Percentiles rank a stretch among this genome's conserved stretches.
Evolutionary conservation across 1,140 invertebrate genomes (phyloP).

Genomic region (Ostrea edulis): DNA sequence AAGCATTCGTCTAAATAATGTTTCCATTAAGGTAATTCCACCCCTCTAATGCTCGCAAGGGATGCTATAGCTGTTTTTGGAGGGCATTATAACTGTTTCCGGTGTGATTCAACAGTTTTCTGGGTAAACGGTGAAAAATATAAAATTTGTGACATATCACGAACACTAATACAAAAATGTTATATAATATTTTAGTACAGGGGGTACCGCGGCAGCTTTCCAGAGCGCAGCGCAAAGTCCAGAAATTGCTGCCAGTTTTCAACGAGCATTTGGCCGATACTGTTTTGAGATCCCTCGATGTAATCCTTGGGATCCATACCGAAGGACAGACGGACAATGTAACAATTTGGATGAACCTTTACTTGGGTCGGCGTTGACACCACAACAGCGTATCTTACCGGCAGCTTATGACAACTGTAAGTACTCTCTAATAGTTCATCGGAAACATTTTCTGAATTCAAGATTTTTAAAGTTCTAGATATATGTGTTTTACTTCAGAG

Average conservation of each 20-base stretch:
- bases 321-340: conserved; percentile 13
- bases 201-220: neutral
- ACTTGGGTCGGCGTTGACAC: neutral
- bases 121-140: no score
- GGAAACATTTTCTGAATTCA: no score
- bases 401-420: neutral
- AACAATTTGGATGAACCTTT: neutral
- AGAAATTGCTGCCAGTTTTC: neutral
- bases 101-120: no score
- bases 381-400: neutral
- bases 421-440: neutral
- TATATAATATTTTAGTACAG: neutral
- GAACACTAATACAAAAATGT: no score
- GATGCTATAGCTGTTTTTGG: no score
- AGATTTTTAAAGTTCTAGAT: no score
- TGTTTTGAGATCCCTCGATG: neutral
- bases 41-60: no score
- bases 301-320: neutral
- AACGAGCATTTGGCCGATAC: neutral
- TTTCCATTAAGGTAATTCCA: no score
- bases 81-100: no score
- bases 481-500: no score
- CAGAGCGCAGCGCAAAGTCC: neutral
- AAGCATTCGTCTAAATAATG: no score
- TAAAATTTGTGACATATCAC: no score